Percentiles rank a stretch among this genome's conserved stretches.
Conservation (phyloP, 1,140 invertebrate genomes). For the Monomorium pharaonis region DNA sequence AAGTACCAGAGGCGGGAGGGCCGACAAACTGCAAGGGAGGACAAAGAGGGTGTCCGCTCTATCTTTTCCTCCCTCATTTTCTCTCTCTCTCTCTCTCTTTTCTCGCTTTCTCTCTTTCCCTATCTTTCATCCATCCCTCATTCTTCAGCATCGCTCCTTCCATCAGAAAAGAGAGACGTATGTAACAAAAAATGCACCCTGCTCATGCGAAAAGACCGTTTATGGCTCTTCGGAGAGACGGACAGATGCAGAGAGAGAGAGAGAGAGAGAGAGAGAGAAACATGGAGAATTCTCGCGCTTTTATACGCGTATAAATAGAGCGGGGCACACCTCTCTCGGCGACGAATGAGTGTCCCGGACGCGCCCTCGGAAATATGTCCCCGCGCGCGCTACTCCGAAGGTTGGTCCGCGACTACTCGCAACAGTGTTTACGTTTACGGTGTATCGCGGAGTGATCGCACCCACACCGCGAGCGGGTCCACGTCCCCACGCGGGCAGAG, state of each 20-base stretch:
- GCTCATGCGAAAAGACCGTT: not conserved
- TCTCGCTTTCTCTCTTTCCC: not conserved
- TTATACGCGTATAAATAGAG: constrained; percentile 46
- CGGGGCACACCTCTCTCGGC: not conserved
- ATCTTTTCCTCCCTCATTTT: not conserved
- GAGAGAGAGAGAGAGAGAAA: not conserved
- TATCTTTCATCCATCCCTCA: not conserved
- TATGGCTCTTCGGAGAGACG: not conserved
- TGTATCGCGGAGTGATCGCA: not conserved
- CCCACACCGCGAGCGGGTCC: not conserved
- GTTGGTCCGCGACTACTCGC: not conserved
- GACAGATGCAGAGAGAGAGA: not conserved
- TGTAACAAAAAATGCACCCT: not conserved
- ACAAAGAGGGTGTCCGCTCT: not conserved
- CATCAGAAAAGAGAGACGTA: not conserved
- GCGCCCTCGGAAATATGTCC: constrained; percentile 2
- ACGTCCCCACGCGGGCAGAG: not conserved
- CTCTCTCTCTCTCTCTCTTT: constrained; percentile 26
- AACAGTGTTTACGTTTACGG: not conserved
- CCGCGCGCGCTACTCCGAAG: constrained; percentile 9
- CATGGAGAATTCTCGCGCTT: not conserved
- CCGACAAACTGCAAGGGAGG: constrained; percentile 11
- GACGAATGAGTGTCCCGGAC: not conserved
- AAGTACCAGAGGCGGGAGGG: constrained; percentile 57
- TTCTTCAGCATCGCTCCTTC: not conserved